Percentiles rank a stretch among this genome's conserved stretches.
phyloP scores from a whole-genome alignment of 30 jellyfish, hydroid and myxozoan genomes.

The Clytia hemisphaerica region DNA sequence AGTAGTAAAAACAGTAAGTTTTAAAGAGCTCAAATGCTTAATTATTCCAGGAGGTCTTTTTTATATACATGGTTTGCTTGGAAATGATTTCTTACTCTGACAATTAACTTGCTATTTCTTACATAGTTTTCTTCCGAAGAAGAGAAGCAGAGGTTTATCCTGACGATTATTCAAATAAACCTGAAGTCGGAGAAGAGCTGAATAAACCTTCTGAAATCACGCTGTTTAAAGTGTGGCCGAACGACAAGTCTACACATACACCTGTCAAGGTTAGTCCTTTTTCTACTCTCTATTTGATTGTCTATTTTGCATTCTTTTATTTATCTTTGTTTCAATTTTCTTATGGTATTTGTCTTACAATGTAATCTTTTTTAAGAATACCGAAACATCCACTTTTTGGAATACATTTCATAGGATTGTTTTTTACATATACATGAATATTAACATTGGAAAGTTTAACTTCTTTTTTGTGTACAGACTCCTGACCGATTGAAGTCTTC shows the following conservation, averaged over 20 bases:
- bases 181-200: slow-evolving; percentile 80
- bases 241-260: slow-evolving; percentile 73
- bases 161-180: slow-evolving; percentile 68
- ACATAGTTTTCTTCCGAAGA: slow-evolving; percentile 85
- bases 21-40: too few relatives aligned
- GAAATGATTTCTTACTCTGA: too few relatives aligned
- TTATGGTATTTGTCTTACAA: too few relatives aligned
- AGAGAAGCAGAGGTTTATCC: slow-evolving; percentile 93
- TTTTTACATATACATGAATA: too few relatives aligned
- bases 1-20: too few relatives aligned
- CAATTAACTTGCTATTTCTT: background rate
- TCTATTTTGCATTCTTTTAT: too few relatives aligned
- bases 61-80: too few relatives aligned
- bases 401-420: too few relatives aligned
- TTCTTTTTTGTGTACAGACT: slow-evolving; percentile 30
- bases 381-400: too few relatives aligned
- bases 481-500: slow-evolving; percentile 74
- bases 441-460: background rate
- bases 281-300: too few relatives aligned
- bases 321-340: background rate
- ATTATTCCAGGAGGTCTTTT: too few relatives aligned
- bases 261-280: slow-evolving; percentile 62
- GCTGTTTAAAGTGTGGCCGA: slow-evolving; percentile 88
- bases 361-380: too few relatives aligned
- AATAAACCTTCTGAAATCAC: slow-evolving; percentile 78